Base-by-base conservation (phyloP, 2,888 invertebrate species). In the Lithophane leautieri region DNA sequence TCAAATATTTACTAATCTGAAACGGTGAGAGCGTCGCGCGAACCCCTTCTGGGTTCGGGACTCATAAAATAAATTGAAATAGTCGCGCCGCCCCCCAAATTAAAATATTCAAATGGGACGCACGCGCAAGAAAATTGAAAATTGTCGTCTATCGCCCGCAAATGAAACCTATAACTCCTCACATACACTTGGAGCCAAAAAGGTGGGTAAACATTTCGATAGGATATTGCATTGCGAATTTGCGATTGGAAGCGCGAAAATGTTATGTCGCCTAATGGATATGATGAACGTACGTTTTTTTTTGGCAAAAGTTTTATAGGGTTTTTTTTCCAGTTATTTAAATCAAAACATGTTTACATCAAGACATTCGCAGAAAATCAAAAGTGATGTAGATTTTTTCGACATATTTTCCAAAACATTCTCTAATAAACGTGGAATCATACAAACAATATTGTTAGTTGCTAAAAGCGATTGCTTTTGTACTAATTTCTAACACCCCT, bases 1-100 rank as follows among this genome's bases (percentile, higher is more conserved):
- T 96, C 96, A 96, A 96, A 96, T 96, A 96, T 96, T 96, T 96
- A 96, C 95, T 96, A 96, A 96, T 96, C 96, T 95, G 94, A 93
- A 94, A 93, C 96, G 94, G 92, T 92, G 94, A 92, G 94, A 94
- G 94, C 91, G 93, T 90, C 91, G 91, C 94, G 91, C 92, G 94
- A 94, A 95, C 95, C 96, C 95, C 95, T 96, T 96, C 95, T 95
- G 95, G 92, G 91, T 92, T 90, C 92, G 94, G 87, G 92, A 92
- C 95, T 96, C 96, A 96, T 96, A 96, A 96, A 96, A 96, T 96
- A 96, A 96, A 96, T 96, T 96, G 96, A 96, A 96, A 96, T 96
- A 96, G 96, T 96, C 96, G 94, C 95, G 93, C 95, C 96, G 95
- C 96, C 96, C 96, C 95, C 96, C 95, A 96, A 96, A 96, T 96